Evolutionary conservation across 23 tunicate species (phyloP).

Genomic region (Ascidia mentula): DNA sequence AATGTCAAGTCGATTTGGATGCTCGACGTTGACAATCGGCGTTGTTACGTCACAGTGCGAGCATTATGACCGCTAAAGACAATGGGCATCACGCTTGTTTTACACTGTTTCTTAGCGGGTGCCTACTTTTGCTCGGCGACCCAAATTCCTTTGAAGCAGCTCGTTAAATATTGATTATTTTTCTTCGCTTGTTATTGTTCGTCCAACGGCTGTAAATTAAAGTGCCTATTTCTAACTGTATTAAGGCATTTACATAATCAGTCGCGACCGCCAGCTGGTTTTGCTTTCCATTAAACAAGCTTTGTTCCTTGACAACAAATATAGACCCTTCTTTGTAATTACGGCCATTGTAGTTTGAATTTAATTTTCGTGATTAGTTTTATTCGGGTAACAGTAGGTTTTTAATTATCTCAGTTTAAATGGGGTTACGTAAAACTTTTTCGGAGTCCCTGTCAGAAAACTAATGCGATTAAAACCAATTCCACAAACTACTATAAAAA

Average conservation of each 20-base stretch:
- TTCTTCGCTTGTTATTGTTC: background rate
- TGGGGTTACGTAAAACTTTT: too few relatives aligned
- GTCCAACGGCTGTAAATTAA: conserved; percentile 2
- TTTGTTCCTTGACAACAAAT: background rate
- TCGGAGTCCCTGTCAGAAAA: too few relatives aligned
- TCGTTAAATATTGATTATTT: conserved; percentile 2
- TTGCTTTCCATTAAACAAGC: background rate
- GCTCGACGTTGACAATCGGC: background rate
- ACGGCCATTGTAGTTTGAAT: too few relatives aligned
- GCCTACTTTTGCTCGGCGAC: conserved; percentile 1
- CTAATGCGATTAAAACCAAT: too few relatives aligned
- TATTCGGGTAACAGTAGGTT: too few relatives aligned
- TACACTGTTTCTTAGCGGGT: background rate
- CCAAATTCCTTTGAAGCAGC: conserved; percentile 15
- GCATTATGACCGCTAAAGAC: background rate
- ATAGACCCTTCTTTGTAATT: too few relatives aligned
- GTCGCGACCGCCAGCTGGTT: background rate
- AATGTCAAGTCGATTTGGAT: too few relatives aligned
- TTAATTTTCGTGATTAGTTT: too few relatives aligned
- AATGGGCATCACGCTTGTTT: background rate
- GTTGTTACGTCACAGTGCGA: conserved; percentile 1
- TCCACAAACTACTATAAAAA: too few relatives aligned
- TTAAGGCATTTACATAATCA: background rate
- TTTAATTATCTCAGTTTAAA: too few relatives aligned
- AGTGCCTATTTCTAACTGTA: background rate